Evolutionary conservation across 2,113 vertebrate species (phyloP).

Genomic region (Antennarius striatus): DNA sequence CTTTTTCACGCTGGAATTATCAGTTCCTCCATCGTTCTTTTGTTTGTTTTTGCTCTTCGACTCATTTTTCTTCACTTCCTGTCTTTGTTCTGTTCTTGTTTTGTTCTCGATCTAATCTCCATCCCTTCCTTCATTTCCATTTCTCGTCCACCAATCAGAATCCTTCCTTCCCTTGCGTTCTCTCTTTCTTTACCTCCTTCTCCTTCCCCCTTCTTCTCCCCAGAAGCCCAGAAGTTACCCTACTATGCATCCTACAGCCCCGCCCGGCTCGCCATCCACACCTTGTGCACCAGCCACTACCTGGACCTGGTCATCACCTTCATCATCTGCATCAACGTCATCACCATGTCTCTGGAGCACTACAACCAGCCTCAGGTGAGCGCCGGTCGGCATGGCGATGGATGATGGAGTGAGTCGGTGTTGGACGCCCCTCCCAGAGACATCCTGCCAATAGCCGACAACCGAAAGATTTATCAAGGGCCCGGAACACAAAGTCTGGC

Average conservation of each 20-base stretch:
- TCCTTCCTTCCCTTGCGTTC: background rate
- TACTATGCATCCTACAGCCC: conserved; percentile 92
- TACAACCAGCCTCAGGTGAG: conserved; percentile 93
- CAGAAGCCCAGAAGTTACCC: conserved; percentile 96
- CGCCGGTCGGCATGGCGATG: background rate
- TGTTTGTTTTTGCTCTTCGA: no score
- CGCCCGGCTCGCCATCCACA: conserved; percentile 92
- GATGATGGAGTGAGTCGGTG: conserved; percentile 21
- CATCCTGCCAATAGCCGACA: conserved; percentile 29
- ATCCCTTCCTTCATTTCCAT: background rate
- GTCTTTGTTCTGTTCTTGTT: background rate
- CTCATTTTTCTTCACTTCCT: background rate
- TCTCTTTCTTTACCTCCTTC: no score
- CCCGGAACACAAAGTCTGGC: conserved; percentile 14
- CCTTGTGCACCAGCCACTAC: conserved; percentile 97
- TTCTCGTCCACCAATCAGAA: background rate
- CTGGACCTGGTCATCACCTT: conserved; percentile 98
- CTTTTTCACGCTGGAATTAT: background rate
- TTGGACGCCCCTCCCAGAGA: conserved; percentile 27
- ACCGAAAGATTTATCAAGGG: conserved; percentile 24
- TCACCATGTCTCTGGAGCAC: conserved; percentile 99
- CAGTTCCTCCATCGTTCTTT: background rate
- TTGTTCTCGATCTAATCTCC: background rate
- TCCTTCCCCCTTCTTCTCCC: background rate
- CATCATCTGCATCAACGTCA: conserved; percentile 98